Base-by-base conservation (phyloP, 2,888 invertebrate genomes). In the Hirtodrosophila confusa region DNA sequence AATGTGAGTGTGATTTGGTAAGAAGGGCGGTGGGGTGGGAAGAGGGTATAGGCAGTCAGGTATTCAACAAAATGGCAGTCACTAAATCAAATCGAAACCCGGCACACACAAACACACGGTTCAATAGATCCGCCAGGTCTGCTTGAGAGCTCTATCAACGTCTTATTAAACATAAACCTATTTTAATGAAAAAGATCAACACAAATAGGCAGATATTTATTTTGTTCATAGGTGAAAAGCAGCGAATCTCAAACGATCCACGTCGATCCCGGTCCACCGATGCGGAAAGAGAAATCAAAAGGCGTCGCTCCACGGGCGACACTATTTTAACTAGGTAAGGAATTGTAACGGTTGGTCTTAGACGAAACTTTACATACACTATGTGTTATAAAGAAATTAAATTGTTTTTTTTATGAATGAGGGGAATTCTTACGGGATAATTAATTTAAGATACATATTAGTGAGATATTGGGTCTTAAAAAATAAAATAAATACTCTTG, bases 161-260 rank as follows among this genome's bases (percentile, higher is more conserved):
- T 74, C 84, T 75, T 80, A 80, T 84, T 84, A 86, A 80, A 78
- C 75, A 62, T 69, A 70, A 80, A 73, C 63, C 68, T 62, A 69
- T 87, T 83, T 80, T 82, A 85, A 84, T 84, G 82, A 80, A 70
- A 78, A 76, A 75, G 64, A 66, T 74, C 75, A 68, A 68, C 62
- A 51, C 55, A 76, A 70, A 72, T 71, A 75, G 53, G 55, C 53
- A 70, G 66, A 62, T 67, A 75, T 69, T 45, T 60, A 45, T 48
- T 47, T 47, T n/a, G 37, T 24, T 8, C 35, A 51, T 49, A 54
- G 12, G 51, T 51, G 50, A 51, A 67, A 65, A 63, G 47, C 36
- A 33, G 47, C 31, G 36, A 31, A 58, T 39, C 61, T 64, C 44
- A 35, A 63, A 29, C 70, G 49, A 60, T 54, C 45, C 53, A 62